Evolutionary conservation across 2,888 invertebrate species (phyloP).

Genomic region (Ophion ventricosus): DNA sequence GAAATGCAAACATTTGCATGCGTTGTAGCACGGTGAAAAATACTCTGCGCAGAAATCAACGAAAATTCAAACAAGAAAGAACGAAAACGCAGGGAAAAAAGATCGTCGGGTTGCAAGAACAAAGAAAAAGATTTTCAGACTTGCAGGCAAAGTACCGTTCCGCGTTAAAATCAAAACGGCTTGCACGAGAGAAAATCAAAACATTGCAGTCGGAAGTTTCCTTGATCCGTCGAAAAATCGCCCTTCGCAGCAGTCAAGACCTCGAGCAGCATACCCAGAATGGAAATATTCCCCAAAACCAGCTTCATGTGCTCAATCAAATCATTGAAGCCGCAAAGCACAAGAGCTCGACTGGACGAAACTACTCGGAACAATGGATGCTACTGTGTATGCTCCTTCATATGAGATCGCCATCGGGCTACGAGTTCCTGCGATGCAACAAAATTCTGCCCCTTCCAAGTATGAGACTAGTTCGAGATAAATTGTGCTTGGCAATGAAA

Average conservation of each 20-base stretch:
- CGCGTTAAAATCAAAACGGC: neutral
- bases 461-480: conserved; percentile 17
- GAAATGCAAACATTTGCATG: conserved; percentile 9
- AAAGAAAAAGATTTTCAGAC: neutral
- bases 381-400: conserved; percentile 8
- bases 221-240: conserved; percentile 7
- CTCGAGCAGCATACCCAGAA: neutral
- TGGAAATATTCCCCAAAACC: conserved; percentile 5
- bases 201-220: conserved; percentile 9
- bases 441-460: conserved; percentile 5
- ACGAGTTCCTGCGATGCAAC: conserved; percentile 11
- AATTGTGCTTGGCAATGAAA: neutral
- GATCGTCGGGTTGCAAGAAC: conserved; percentile 10
- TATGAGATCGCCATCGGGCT: conserved; percentile 13
- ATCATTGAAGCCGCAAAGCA: conserved; percentile 9
- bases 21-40: conserved; percentile 14
- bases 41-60: neutral
- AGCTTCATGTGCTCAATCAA: conserved; percentile 9
- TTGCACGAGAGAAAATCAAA: conserved; percentile 20
- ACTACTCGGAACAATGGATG: conserved; percentile 8
- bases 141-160: conserved; percentile 26
- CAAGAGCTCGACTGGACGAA: conserved; percentile 8
- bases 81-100: neutral
- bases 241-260: neutral
- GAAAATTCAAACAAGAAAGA: neutral